Conservation (phyloP, 2,113 vertebrate species). For the Pomatorhinus ruficollis region DNA sequence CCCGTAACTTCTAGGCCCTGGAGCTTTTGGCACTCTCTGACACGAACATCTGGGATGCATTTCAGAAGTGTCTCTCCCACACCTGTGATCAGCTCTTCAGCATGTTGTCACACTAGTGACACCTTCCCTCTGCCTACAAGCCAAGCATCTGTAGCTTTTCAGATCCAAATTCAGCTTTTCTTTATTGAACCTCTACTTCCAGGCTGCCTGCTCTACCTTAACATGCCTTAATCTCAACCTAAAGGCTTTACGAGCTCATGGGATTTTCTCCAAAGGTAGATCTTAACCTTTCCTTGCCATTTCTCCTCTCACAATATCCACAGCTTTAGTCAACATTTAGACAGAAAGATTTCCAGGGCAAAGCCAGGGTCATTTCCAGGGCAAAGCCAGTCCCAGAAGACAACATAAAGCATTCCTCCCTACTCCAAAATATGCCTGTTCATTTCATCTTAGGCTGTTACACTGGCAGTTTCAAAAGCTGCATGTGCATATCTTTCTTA, state of each 20-base stretch:
- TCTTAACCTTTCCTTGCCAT: background rate
- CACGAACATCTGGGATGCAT: accelerated
- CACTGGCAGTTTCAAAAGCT: background rate
- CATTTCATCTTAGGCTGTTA: background rate
- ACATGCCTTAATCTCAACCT: too few relatives aligned
- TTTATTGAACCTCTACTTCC: background rate
- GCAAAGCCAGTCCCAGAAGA: background rate
- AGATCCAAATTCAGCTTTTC: background rate
- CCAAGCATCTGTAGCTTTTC: background rate
- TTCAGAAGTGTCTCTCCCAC: background rate
- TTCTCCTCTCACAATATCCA: background rate
- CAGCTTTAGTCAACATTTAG: background rate
- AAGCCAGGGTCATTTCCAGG: background rate
- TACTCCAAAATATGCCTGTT: background rate
- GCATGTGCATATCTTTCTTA: accelerated
- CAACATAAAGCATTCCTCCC: background rate
- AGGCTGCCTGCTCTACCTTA: background rate
- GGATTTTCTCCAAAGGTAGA: background rate
- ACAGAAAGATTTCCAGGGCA: background rate
- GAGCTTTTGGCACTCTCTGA: background rate
- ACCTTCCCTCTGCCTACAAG: background rate
- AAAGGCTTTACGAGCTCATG: background rate
- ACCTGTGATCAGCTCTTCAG: background rate
- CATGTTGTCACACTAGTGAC: background rate
- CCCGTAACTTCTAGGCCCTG: background rate